Conservation (phyloP, 2,797 vertebrate genomes). For the Acanthornis magna region DNA sequence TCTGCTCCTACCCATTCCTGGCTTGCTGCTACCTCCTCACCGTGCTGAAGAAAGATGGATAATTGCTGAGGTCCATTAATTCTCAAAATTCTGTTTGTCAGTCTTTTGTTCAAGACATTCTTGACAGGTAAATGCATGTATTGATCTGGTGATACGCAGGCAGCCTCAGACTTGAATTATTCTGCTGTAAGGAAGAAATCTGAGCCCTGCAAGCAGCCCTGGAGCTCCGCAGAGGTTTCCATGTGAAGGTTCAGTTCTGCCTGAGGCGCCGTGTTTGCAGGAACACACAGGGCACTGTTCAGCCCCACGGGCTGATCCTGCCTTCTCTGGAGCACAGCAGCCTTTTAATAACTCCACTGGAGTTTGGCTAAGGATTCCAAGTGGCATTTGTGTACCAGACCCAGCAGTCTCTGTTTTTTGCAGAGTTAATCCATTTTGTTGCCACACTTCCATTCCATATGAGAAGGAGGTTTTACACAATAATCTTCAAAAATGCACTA, state of each 20-base stretch:
- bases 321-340: neutral
- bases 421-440: neutral
- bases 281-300: fast-evolving
- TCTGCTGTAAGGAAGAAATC: neutral
- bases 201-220: neutral
- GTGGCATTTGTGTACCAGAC: neutral
- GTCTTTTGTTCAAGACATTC: neutral
- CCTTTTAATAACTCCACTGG: neutral
- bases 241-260: neutral
- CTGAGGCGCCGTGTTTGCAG: neutral
- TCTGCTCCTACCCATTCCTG: neutral
- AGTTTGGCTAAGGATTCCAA: neutral
- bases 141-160: neutral
- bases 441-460: neutral
- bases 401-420: neutral
- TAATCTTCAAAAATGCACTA: neutral
- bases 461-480: neutral
- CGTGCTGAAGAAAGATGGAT: neutral
- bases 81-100: neutral
- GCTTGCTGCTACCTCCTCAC: neutral
- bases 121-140: neutral
- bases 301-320: neutral
- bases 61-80: neutral
- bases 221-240: neutral
- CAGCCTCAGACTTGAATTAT: neutral